Evolutionary conservation across 1,140 invertebrate genomes (phyloP).

Genomic region (Cydia strobilella): DNA sequence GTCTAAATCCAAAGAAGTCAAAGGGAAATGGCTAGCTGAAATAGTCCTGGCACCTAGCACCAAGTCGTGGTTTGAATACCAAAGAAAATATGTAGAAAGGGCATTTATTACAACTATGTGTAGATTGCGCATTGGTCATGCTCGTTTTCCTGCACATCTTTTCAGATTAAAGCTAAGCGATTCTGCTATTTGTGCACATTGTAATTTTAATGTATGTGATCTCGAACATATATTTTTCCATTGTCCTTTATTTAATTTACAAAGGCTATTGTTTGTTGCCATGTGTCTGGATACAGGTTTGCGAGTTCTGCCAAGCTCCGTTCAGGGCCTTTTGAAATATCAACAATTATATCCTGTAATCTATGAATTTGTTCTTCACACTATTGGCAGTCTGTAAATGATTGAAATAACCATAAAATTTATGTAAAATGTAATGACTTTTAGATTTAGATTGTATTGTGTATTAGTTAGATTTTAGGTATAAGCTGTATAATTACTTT

Average conservation of each 20-base stretch:
- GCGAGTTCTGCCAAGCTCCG: neutral
- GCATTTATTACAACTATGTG: slow-evolving; percentile 22
- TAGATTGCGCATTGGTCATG: slow-evolving; percentile 33
- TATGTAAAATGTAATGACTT: no score
- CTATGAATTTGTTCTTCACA: no score
- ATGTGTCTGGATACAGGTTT: slow-evolving; percentile 2
- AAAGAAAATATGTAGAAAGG: neutral
- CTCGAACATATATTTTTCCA: slow-evolving; percentile 30
- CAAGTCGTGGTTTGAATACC: neutral
- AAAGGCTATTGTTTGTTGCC: slow-evolving; percentile 23
- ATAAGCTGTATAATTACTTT: no score
- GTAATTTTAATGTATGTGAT: neutral
- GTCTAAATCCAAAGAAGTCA: neutral
- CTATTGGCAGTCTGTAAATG: no score
- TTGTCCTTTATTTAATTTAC: slow-evolving; percentile 20
- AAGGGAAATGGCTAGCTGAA: slow-evolving; percentile 33
- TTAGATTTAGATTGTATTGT: no score
- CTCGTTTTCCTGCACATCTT: slow-evolving; percentile 30
- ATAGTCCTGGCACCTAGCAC: neutral
- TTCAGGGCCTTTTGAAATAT: neutral
- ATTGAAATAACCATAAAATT: no score
- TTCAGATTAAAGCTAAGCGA: slow-evolving; percentile 10
- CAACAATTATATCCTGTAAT: neutral
- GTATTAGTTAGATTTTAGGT: no score
- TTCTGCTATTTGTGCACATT: slow-evolving; percentile 1